Evolutionary conservation across 2,797 vertebrate genomes (phyloP), one percentile per base, ranked within the genome.

Genomic region (Chelon labrosus): DNA sequence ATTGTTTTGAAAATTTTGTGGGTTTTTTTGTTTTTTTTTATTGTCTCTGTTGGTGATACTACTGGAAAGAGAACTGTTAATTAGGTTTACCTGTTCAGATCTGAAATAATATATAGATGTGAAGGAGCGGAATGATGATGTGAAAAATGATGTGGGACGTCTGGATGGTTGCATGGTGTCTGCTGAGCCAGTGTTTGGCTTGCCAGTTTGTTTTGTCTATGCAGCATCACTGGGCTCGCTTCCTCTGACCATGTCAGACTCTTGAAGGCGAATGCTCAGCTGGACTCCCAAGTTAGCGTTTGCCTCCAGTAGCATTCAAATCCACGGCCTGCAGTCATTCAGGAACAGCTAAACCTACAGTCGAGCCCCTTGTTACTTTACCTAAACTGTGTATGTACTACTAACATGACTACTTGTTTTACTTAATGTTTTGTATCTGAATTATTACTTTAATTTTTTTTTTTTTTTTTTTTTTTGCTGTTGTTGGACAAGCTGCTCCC

Each of bases 131-230:
- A 82, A 70, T 72, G 62, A 71, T 31, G 31, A 31, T 31, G 62
- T 85, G 76, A 75, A 66, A 58, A 80, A 39, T 52, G 79, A 75
- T 4, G 19, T 56, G 20, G n/a, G 41, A 44, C 47, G 50, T 63
- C 57, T 68, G 46, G 59, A 50, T 71, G 84, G 55, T 60, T 66
- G 46, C 19, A 17, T 58, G 41, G 47, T 47, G 44, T 63, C 46
- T 62, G 62, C 63, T 75, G 46, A 75, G 55, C 38, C 65, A 56
- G 66, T 65, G 65, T 70, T 79, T 71, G 72, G 75, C 52, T 78
- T 65, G 65, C 75, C 80, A 85, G 89, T 80, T 70, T 77, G 17
- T 76, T 81, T 77, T 73, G 5, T 86, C 82, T 79, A 70, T 87
- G 81, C 84, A 88, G 83, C 58, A 41, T 66, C 22, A 46, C 37